Evolutionary conservation across 2,888 invertebrate genomes (phyloP).

Genomic region (Scotopteryx bipunctaria): DNA sequence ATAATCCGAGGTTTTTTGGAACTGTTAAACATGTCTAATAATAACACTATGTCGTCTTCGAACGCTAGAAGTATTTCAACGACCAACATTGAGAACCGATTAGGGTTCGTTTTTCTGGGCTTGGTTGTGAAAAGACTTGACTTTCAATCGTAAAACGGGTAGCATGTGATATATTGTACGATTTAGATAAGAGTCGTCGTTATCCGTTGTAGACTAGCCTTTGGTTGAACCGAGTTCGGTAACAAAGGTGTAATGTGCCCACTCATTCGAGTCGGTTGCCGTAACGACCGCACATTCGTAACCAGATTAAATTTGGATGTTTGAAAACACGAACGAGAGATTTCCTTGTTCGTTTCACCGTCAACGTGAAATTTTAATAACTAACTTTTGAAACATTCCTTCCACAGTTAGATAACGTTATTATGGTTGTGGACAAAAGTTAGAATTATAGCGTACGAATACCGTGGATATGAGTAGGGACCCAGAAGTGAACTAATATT

Average conservation of each 20-base stretch:
- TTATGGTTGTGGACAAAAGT: neutral
- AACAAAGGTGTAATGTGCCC: constrained; percentile 34
- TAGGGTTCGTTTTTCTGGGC: too few relatives aligned
- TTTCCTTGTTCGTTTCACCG: constrained; percentile 20
- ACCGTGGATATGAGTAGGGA: too few relatives aligned
- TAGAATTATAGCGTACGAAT: too few relatives aligned
- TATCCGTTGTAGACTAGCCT: constrained; percentile 10
- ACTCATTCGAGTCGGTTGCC: constrained; percentile 35
- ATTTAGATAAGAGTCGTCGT: neutral
- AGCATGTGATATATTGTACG: neutral
- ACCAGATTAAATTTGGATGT: constrained; percentile 36
- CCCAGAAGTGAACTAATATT: neutral
- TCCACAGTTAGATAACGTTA: neutral
- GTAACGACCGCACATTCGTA: constrained; percentile 44
- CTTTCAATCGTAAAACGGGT: neutral
- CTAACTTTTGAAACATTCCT: constrained; percentile 5
- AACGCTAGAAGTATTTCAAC: too few relatives aligned
- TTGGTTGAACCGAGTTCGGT: constrained; percentile 28
- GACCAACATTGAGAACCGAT: too few relatives aligned
- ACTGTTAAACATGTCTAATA: neutral
- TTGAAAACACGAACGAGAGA: constrained; percentile 25
- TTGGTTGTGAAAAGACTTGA: too few relatives aligned
- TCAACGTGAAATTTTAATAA: constrained; percentile 15
- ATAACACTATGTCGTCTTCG: too few relatives aligned
- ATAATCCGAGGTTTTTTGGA: too few relatives aligned